These are phyloP conservation scores for Palythoa heliodiscus DNA, from an alignment of 92 coral and sea anemone genomes.

Conservation along the genomic window DNA sequence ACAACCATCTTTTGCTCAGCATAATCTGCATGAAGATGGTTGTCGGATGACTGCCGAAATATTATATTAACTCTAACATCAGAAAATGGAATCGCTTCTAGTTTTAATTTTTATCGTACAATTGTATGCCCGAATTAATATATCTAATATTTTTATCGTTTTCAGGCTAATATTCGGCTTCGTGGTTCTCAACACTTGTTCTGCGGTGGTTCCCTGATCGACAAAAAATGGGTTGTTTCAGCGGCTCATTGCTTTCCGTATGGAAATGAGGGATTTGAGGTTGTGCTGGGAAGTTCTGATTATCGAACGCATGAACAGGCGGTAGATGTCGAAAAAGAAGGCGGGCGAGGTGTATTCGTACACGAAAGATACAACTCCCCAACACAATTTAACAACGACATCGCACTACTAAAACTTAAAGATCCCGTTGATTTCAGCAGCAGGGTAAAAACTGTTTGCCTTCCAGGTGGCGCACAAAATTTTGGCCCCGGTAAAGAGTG, in stretches of 20 bases:
- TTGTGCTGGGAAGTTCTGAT: slow-evolving; percentile 57
- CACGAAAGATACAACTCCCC: slow-evolving; percentile 33
- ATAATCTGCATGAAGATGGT: too few relatives aligned
- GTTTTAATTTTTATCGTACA: too few relatives aligned
- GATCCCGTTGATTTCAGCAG: slow-evolving; percentile 49
- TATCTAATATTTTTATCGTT: too few relatives aligned
- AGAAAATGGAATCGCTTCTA: too few relatives aligned
- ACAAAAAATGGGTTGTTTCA: slow-evolving; percentile 60
- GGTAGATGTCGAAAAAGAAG: slow-evolving; percentile 54
- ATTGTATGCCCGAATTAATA: too few relatives aligned
- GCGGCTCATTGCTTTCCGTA: slow-evolving; percentile 60
- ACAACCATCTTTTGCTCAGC: too few relatives aligned
- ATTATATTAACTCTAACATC: too few relatives aligned
- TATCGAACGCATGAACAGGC: slow-evolving; percentile 46
- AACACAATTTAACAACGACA: slow-evolving; percentile 48
- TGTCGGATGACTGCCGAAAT: too few relatives aligned
- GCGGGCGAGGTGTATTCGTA: slow-evolving; percentile 41
- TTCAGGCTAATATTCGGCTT: too few relatives aligned
- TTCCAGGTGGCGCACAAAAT: slow-evolving; percentile 44
- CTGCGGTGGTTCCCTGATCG: slow-evolving; percentile 64
- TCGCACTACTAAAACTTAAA: slow-evolving; percentile 53
- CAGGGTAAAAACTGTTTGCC: slow-evolving; percentile 55
- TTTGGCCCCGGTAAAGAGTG: slow-evolving; percentile 49
- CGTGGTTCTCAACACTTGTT: slow-evolving; percentile 21
- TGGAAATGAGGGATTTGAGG: slow-evolving; percentile 23